Evolutionary conservation across 2,888 invertebrate species (phyloP), one percentile per base, ranked within the genome.

Genomic region (Carabus problematicus): DNA sequence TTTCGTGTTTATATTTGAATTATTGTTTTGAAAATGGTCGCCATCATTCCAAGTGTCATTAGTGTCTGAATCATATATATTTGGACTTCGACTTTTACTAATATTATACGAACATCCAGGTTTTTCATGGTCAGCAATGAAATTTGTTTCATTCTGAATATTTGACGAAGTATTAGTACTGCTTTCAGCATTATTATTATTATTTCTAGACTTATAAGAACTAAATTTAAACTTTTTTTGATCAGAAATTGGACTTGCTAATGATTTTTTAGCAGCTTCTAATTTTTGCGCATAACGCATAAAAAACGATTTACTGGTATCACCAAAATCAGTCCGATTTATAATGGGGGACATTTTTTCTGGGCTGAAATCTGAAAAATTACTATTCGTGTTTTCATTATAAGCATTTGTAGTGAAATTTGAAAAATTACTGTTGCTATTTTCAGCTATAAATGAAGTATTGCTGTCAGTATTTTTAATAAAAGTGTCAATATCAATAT

Each of bases 251-350:
- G 29, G 6, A 29, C 6, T 6, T 29, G 29, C 6, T 29, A 29
- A 29, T 29, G 29, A 55, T 47, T 56, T 40, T 6, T 29, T n/a
- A 54, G 19, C 47, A 42, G 74, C 49, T 56, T 58, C 56, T 12
- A 56, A 42, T 61, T 66, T 70, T 71, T 80, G 81, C 55, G 84
- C 75, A 72, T 82, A 81, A 74, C 80, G 83, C 0, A 82, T 81
- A 76, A 85, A 85, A 72, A 85, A 85, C 1, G 85, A 85, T 75
- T 84, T 83, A 39, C 62, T 69, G 8, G 62, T 69, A 56, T 69
- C 69, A 8, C 39, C 40, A 6, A 56, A 49, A 29, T 29, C 29
- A 29, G n/a, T 40, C 16, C 18, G 52, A 18, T 1, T 16, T 3
- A 47, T 47, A 29, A 29, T 29, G 2, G 29, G 29, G 2, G 29